phyloP scores from a whole-genome alignment of 1,140 invertebrate species.

The Caenorhabditis latens region DNA sequence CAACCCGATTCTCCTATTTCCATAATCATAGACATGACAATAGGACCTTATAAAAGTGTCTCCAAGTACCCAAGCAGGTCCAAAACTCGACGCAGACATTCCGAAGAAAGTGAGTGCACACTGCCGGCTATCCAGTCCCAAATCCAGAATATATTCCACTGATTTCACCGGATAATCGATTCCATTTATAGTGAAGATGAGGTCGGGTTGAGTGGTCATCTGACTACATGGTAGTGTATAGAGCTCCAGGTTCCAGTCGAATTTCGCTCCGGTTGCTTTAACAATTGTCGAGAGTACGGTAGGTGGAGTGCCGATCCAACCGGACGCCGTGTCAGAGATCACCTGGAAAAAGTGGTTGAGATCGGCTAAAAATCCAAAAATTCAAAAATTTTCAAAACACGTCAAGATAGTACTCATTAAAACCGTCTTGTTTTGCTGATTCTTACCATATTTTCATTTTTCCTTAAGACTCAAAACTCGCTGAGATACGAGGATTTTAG shows the following conservation, averaged over 20 bases:
- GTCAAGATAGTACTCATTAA: too few relatives aligned
- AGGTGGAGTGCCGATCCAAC: slow-evolving; percentile 31
- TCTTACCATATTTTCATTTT: too few relatives aligned
- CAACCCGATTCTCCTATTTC: slow-evolving; percentile 60
- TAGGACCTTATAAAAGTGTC: slow-evolving; percentile 63
- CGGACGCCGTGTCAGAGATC: slow-evolving; percentile 71
- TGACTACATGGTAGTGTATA: slow-evolving; percentile 32
- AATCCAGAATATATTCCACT: slow-evolving; percentile 40
- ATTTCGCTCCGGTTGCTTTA: neutral
- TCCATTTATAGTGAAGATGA: slow-evolving; percentile 23
- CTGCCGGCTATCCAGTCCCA: neutral
- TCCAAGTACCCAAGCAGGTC: slow-evolving; percentile 65
- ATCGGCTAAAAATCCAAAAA: too few relatives aligned
- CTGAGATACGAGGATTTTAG: too few relatives aligned
- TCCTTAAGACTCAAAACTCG: too few relatives aligned
- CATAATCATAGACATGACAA: slow-evolving; percentile 65
- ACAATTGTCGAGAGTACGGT: neutral
- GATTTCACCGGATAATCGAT: slow-evolving; percentile 25
- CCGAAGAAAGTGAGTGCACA: slow-evolving; percentile 50
- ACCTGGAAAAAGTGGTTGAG: slow-evolving; percentile 61
- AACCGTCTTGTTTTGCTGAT: too few relatives aligned
- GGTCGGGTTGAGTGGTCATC: neutral
- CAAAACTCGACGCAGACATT: neutral
- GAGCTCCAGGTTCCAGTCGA: neutral
- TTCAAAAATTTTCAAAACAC: too few relatives aligned